A percentile compares a stretch with the other conserved stretches of the same genome.
Evolutionary conservation across 2,113 vertebrate species (phyloP).

Genomic region (Pteruthius melanotis): DNA sequence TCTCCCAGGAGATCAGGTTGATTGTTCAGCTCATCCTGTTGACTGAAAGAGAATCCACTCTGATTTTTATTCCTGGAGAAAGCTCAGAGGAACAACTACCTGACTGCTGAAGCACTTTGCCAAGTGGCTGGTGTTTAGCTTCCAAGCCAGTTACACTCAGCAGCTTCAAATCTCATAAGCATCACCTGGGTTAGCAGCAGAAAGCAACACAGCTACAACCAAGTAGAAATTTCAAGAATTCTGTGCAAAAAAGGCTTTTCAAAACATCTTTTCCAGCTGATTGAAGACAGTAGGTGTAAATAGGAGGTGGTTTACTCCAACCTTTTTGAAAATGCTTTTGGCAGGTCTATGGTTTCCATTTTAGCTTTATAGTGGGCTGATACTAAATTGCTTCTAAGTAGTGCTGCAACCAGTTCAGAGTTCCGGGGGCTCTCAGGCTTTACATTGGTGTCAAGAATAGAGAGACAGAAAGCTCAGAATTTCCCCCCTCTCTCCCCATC

Average conservation of each 20-base stretch:
- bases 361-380: not conserved
- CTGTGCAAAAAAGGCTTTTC: not conserved
- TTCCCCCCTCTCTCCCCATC: not conserved
- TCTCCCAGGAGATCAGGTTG: not conserved
- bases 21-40: not conserved
- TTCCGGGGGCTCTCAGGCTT: not conserved
- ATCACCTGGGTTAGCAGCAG: not conserved
- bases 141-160: not conserved
- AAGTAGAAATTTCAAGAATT: not conserved
- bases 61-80: slow-evolving; percentile 1
- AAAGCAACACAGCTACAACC: not conserved
- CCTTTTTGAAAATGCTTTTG: not conserved
- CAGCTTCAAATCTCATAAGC: not conserved
- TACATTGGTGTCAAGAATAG: not conserved
- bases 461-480: not conserved
- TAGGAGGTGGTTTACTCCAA: not conserved
- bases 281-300: not conserved
- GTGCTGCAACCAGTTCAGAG: not conserved
- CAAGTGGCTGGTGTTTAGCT: not conserved
- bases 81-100: not conserved
- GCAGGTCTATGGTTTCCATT: not conserved
- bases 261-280: not conserved
- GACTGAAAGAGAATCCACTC: not conserved
- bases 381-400: not conserved
- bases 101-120: slow-evolving; percentile 4